phyloP scores from a whole-genome alignment of 2,888 invertebrate genomes.

The Troides aeacus region DNA sequence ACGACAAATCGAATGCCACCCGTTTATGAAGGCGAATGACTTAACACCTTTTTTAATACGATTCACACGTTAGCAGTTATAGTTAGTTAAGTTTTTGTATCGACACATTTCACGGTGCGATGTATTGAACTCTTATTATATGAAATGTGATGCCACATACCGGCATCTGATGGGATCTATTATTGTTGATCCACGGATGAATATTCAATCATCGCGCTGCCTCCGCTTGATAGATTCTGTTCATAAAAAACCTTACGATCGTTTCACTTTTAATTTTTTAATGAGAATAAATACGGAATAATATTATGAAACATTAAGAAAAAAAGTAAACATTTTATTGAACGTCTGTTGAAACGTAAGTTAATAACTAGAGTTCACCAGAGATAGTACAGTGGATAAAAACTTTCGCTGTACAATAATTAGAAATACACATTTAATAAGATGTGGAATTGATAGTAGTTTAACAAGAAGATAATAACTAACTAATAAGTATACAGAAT shows the following conservation, averaged over 20 bases:
- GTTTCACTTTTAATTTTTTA: conserved; percentile 4
- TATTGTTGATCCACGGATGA: conserved; percentile 78
- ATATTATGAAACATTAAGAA: too few species aligned
- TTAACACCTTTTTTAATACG: conserved; percentile 79
- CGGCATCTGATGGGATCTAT: conserved; percentile 75
- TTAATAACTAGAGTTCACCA: neutral
- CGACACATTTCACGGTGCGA: conserved; percentile 78
- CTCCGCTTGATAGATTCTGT: conserved; percentile 57
- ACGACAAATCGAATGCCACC: conserved; percentile 79
- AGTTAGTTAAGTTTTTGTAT: conserved; percentile 79
- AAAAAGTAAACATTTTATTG: neutral
- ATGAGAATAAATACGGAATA: neutral
- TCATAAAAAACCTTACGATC: conserved; percentile 41
- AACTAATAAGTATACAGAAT: too few species aligned
- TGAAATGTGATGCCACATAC: conserved; percentile 78
- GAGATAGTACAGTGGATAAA: too few species aligned
- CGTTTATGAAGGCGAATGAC: conserved; percentile 79
- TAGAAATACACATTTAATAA: too few species aligned
- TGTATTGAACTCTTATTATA: conserved; percentile 78
- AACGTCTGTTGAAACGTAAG: neutral
- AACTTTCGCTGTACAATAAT: too few species aligned
- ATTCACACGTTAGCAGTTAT: conserved; percentile 80
- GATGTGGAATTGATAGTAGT: too few species aligned
- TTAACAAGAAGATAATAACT: too few species aligned
- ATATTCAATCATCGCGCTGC: conserved; percentile 76